A percentile compares a stretch with the other conserved stretches of the same genome.
Evolutionary conservation across 2,888 invertebrate genomes (phyloP).

Genomic region (Sinopyrophorus schimmeli): DNA sequence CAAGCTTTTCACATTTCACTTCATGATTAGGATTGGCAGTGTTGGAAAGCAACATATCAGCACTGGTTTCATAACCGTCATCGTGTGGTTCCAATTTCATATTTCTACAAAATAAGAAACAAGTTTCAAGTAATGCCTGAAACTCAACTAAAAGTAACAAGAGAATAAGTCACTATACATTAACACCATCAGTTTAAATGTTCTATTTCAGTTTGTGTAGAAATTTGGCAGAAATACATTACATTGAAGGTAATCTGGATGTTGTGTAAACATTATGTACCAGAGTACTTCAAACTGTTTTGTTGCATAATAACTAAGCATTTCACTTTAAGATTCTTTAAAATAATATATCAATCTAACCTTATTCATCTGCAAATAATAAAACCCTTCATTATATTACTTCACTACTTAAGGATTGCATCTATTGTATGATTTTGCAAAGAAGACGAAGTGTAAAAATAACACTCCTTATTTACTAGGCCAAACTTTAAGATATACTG

Average conservation of each 20-base stretch:
- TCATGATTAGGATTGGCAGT: slow-evolving; percentile 52
- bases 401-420: too few relatives aligned
- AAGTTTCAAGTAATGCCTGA: not conserved
- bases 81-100: slow-evolving; percentile 73
- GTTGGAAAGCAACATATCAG: slow-evolving; percentile 59
- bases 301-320: slow-evolving; percentile 21
- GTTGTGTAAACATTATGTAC: slow-evolving; percentile 33
- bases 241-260: slow-evolving; percentile 42
- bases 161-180: not conserved
- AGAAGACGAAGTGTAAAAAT: too few relatives aligned
- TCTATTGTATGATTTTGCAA: too few relatives aligned
- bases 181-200: slow-evolving; percentile 32
- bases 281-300: slow-evolving; percentile 29
- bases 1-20: slow-evolving; percentile 57
- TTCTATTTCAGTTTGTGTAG: slow-evolving; percentile 36
- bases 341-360: too few relatives aligned
- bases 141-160: not conserved
- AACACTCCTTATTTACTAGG: too few relatives aligned
- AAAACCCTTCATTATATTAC: too few relatives aligned
- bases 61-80: slow-evolving; percentile 89
- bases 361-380: too few relatives aligned
- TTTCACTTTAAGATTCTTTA: too few relatives aligned
- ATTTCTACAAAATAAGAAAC: slow-evolving; percentile 44
- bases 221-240: slow-evolving; percentile 44
- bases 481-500: too few relatives aligned